Percentiles rank a stretch among this genome's conserved stretches.
These are phyloP conservation scores for Phalanger gymnotis DNA, from an alignment of 2,797 vertebrate genomes.

Conservation along the genomic window DNA sequence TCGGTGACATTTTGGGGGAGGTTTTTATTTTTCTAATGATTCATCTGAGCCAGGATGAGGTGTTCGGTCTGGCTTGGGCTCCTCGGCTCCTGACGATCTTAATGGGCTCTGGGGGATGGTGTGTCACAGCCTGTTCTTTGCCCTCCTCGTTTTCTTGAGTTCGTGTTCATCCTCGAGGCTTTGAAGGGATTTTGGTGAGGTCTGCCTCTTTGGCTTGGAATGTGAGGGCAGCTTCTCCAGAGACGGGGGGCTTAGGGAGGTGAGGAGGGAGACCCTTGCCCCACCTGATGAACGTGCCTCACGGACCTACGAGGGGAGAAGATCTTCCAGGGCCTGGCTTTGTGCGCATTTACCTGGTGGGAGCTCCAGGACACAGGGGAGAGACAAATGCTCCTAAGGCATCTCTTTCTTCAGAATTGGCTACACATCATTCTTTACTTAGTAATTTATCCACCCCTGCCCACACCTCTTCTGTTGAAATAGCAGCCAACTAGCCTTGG, in stretches of 20 bases:
- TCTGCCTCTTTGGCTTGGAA: background rate
- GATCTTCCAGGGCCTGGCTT: background rate
- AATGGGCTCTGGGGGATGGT: background rate
- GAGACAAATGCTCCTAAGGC: background rate
- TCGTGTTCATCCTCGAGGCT: background rate
- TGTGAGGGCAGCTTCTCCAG: background rate
- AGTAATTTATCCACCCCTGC: background rate
- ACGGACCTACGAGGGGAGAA: background rate
- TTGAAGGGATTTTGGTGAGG: background rate
- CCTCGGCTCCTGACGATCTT: constrained; percentile 14
- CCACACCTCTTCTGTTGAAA: background rate
- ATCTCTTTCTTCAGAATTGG: background rate
- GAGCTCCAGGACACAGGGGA: background rate
- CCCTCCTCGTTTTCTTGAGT: background rate
- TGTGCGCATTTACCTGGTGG: background rate
- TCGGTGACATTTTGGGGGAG: background rate
- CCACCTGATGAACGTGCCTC: background rate
- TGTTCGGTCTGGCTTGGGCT: constrained; percentile 11
- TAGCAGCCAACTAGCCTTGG: background rate
- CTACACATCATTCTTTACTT: background rate
- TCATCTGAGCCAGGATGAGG: constrained; percentile 43
- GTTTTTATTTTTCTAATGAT: constrained; percentile 29
- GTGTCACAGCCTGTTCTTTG: background rate
- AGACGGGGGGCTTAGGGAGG: background rate
- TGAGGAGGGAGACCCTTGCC: background rate